Conservation (phyloP, 2,797 vertebrate genomes). For the Lithobates pipiens region DNA sequence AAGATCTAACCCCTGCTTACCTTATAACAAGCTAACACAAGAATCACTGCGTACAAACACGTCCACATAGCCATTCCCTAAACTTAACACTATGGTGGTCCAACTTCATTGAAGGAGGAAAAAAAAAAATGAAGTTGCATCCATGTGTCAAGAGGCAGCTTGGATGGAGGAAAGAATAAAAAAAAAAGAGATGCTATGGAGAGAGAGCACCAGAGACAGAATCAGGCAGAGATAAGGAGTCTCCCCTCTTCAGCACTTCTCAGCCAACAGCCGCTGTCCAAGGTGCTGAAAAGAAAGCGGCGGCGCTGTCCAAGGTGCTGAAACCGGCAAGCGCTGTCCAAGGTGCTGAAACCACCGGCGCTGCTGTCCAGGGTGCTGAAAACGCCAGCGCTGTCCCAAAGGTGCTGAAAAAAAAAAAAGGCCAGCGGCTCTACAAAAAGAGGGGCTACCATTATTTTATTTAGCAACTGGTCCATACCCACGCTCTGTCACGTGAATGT, state of each 20-base stretch:
- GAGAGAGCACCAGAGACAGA: neutral
- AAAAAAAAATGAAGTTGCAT: slow-evolving; percentile 65
- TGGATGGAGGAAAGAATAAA: slow-evolving; percentile 2
- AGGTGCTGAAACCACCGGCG: too few species aligned
- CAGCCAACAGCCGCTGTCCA: slow-evolving; percentile 76
- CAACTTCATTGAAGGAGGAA: slow-evolving; percentile 86
- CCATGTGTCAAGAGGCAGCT: slow-evolving; percentile 63
- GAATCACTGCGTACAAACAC: slow-evolving; percentile 76
- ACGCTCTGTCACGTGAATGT: slow-evolving; percentile 89
- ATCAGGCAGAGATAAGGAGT: slow-evolving; percentile 5
- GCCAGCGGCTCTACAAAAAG: slow-evolving; percentile 62
- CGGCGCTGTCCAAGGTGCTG: slow-evolving; percentile 66
- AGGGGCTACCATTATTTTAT: slow-evolving; percentile 52
- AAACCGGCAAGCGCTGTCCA: slow-evolving; percentile 73
- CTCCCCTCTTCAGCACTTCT: slow-evolving; percentile 72
- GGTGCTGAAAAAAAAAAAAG: slow-evolving; percentile 83
- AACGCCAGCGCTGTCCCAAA: slow-evolving; percentile 32
- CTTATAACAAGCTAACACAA: slow-evolving; percentile 92
- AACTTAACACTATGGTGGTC: slow-evolving; percentile 91
- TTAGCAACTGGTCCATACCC: slow-evolving; percentile 80
- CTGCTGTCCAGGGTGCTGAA: slow-evolving; percentile 66
- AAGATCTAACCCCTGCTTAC: slow-evolving; percentile 79
- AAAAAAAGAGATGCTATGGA: slow-evolving; percentile 21
- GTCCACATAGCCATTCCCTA: slow-evolving; percentile 91
- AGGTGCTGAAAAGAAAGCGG: too few species aligned